Conservation (phyloP, 1,140 invertebrate genomes). For the Periplaneta americana region DNA sequence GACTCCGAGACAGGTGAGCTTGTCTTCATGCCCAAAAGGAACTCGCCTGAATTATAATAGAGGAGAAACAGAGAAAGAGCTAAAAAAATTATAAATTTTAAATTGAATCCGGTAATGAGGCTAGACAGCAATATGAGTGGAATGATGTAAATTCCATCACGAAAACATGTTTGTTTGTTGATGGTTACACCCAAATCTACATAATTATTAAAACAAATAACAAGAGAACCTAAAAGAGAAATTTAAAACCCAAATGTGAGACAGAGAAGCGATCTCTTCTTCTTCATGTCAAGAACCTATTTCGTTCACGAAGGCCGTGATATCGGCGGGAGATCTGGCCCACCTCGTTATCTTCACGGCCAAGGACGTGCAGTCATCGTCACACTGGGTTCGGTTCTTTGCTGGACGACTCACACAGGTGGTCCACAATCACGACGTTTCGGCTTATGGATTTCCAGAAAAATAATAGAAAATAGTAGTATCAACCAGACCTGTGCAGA, state of each 20-base stretch:
- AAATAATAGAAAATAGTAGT: no score
- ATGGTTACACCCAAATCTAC: neutral
- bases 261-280: neutral
- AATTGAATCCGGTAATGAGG: neutral
- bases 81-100: neutral
- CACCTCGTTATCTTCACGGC: neutral
- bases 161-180: neutral
- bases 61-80: neutral
- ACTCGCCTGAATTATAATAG: neutral
- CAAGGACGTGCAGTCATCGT: neutral
- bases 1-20: no score
- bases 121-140: neutral
- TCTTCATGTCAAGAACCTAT: neutral
- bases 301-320: neutral
- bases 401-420: no score
- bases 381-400: no score
- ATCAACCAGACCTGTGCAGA: no score
- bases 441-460: no score
- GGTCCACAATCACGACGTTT: no score
- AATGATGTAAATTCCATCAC: neutral
- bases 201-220: neutral
- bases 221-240: neutral
- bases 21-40: neutral
- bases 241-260: neutral
- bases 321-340: neutral